Evolutionary conservation across 2,797 vertebrate genomes (phyloP), one percentile per base, ranked within the genome.

Genomic region (Enteromius thamalakanensis): DNA sequence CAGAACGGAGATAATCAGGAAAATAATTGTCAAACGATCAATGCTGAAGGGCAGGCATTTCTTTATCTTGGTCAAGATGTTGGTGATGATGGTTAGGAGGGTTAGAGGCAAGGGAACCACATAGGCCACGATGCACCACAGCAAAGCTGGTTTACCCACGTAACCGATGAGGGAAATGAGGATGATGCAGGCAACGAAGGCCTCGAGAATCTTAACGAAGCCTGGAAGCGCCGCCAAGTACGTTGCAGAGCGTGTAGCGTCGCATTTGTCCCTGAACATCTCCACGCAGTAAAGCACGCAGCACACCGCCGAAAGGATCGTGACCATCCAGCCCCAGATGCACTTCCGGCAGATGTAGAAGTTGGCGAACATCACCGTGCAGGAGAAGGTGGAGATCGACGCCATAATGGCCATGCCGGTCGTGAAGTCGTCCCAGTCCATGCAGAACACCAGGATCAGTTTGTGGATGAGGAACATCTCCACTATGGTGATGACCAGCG

Each of bases 371-470:
- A 92, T 88, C 53, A 96, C 91, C 0, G 95, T 95, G 3, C 93
- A 92, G 7, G 94, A 94, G 76, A 95, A 88, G 11, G 94, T 91
- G 95, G 95, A 95, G 83, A 97, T 89, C 0, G 94, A 17, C 0
- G 94, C 95, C 71, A 96, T 91, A 95, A 96, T 95, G 85, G 95
- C 94, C 89, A 95, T 95, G 40, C 95, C 94, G 0, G 95, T 94
- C 79, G 94, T 91, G 90, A 97, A 96, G 90, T 96, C 92, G 71
- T 72, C 1, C 89, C 89, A 94, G 85, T 94, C 88, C 91, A 93
- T 75, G 87, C 91, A 93, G 1, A 90, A 12, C 76, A 75, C 0
- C 2, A 87, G 45, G 64, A 94, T 90, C 6, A 88, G 0, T 0
- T 89, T 5, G 12, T 92, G 79, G 2, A 97, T 87, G 80, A 88